Base-by-base conservation (phyloP, 2,888 invertebrate genomes). In the Polymixis lichenea region DNA sequence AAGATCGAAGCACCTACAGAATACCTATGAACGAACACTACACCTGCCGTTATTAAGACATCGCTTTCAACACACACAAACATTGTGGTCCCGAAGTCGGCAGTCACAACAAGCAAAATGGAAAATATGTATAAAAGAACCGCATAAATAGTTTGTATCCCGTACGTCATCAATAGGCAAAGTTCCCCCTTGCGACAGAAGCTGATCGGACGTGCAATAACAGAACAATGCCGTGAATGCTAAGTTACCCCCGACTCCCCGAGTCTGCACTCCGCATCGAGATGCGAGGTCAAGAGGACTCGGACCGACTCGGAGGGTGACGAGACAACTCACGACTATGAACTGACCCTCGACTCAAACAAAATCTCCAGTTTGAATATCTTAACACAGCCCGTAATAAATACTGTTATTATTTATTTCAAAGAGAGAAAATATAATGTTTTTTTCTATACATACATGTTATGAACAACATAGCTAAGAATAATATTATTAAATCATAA, bases 181-280 rank as follows among this genome's bases (percentile, higher is more conserved):
- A 79, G 56, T 74, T 78, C 84, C 87, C 89, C 89, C 78, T 77
- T 71, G 75, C 85, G 82, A 84, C 87, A 89, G 85, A 77, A 73
- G 85, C 90, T 88, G 90, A 87, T 90, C 88, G 91, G 89, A 90
- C 91, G 90, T 91, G 91, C 91, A 91, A 92, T 91, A 89, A 91
- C 90, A 87, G 91, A 87, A 90, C 89, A 90, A 91, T 90, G 91
- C 88, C 79, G 90, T 92, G 93, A 93, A 93, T 93, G 92, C 88
- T 91, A 93, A 93, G 91, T 92, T 88, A 87, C 90, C 90, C 91
- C 86, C 75, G 80, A 80, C 61, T 90, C 91, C 91, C 86, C 75
- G 79, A 80, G 74, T 90, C 91, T 86, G 72, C 74, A 72, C 73
- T 38, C 60, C 49, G 66, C 67, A 43, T 62, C 71, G 51, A 83